Base-by-base conservation (phyloP, 1,140 invertebrate genomes). In the Halictus rubicundus region DNA sequence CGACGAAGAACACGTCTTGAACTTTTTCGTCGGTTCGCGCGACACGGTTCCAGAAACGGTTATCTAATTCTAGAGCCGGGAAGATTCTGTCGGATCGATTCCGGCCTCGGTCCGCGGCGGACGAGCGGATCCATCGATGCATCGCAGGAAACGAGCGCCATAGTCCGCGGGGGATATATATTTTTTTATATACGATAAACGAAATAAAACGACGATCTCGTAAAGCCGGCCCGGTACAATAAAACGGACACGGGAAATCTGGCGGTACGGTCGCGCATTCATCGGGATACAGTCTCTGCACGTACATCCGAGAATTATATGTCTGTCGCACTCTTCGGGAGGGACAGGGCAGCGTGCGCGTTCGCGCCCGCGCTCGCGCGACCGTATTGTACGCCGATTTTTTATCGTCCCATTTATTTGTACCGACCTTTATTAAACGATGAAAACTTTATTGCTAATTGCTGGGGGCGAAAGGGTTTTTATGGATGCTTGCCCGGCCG, bases 371-470 rank as follows among this genome's bases (percentile, higher is more conserved):
- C 27, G 27, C 27, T 32, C 42, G 42, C 42, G 42, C 42, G 42
- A 46, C 10, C 82, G 87, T 87, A 89, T 89, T 89, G 90, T 88
- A 88, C 81, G 85, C 83, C 86, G 88, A 91, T 91, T 91, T 91
- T 91, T 91, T 91, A 91, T 91, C 88, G 88, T 87, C 80, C 86
- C 90, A 91, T 91, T 91, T 91, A 91, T 91, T 89, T 91, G 86
- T 89, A 87, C 89, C 88, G 86, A 88, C 89, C 89, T 91, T 91
- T 90, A 91, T 92, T 91, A 91, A 92, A 91, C 90, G 90, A 91
- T 91, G 90, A 91, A 91, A 91, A 90, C 86, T 91, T 92, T 91
- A 92, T 91, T 91, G 91, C 91, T 91, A 91, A 92, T 91, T 92
- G 90, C 90, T 88, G 87, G 85, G 82, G 87, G 78, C 87, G 76